Evolutionary conservation across 1,140 invertebrate genomes (phyloP), one percentile per base, ranked within the genome.

Genomic region (Lamellibrachia luymesi): DNA sequence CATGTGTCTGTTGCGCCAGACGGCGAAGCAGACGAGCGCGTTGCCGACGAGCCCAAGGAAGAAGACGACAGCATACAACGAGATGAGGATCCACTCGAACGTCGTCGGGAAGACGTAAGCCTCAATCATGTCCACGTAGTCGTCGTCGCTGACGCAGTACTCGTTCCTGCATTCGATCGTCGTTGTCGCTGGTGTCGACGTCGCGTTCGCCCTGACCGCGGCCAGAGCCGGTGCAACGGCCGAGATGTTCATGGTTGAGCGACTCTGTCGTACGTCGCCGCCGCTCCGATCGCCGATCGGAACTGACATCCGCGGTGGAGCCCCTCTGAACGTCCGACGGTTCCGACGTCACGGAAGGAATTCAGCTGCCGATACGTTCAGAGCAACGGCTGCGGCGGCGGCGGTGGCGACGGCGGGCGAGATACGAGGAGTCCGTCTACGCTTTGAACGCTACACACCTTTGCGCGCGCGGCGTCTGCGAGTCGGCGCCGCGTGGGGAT

Each of bases 1-100:
- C 98, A 99, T 98, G 1, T 97, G 97, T 52, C 97, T 97, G 95
- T 98, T 98, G 51, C 98, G 97, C 94, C 98, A 98, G 1, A 99
- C 98, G 0, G 98, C 98, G 27, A 98, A 97, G 95, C 98, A 98
- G 2, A 99, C 98, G 13, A 99, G 96, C 7, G 97, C 97, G 95
- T 99, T 99, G 0, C 98, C 98, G 27, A 98, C 96, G 10, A 99
- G 97, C 2, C 98, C 98, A 49, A 98, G 96, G 0, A 97, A 94
- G 94, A 98, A 98, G 0, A 98, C 97, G 7, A 97, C 93, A 8
- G 96, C 95, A 94, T 98, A 98, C 56, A 98, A 96, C 0, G 95
- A 96, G 50, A 98, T 98, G 50, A 98, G 96, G 1, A 97, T 95
- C 97, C 97, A 98, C 94, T 96, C 95, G 91, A 94, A 93, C 27